Conservation (phyloP, 2,797 vertebrate genomes). For the Pseudomugil gertrudae region DNA sequence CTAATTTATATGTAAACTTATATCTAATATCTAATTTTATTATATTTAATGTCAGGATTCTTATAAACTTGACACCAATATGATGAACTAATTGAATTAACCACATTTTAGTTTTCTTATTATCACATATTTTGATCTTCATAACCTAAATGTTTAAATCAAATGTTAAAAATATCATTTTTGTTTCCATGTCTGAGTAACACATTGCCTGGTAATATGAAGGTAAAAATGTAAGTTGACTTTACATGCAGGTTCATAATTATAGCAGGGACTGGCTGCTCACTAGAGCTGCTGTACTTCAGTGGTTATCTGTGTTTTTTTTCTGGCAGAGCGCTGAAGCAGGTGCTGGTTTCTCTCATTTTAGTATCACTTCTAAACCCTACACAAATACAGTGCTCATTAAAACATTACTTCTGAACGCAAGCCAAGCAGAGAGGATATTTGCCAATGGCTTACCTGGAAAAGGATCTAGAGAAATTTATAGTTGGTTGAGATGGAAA, state of each 20-base stretch:
- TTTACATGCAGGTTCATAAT: constrained; percentile 4
- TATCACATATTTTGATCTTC: neutral
- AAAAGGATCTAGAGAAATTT: constrained; percentile 1
- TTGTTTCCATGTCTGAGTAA: neutral
- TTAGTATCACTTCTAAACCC: neutral
- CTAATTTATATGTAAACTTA: neutral
- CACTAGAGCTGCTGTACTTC: neutral
- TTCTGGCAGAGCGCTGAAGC: neutral
- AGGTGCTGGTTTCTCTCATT: neutral
- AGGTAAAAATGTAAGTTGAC: neutral
- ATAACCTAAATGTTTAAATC: neutral
- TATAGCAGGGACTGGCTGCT: neutral
- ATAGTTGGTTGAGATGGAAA: neutral
- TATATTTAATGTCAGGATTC: too few species aligned
- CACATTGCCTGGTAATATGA: constrained; percentile 4
- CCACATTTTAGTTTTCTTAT: neutral
- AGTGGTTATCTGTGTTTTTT: neutral
- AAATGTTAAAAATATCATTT: neutral
- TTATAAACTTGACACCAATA: neutral
- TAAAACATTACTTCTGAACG: constrained; percentile 15
- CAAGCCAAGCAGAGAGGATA: neutral
- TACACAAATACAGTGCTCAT: neutral
- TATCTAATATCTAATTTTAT: too few species aligned
- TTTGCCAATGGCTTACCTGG: constrained; percentile 1
- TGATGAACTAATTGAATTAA: neutral